phyloP scores from a whole-genome alignment of 2,113 vertebrate genomes.

The Dissostichus mawsoni region DNA sequence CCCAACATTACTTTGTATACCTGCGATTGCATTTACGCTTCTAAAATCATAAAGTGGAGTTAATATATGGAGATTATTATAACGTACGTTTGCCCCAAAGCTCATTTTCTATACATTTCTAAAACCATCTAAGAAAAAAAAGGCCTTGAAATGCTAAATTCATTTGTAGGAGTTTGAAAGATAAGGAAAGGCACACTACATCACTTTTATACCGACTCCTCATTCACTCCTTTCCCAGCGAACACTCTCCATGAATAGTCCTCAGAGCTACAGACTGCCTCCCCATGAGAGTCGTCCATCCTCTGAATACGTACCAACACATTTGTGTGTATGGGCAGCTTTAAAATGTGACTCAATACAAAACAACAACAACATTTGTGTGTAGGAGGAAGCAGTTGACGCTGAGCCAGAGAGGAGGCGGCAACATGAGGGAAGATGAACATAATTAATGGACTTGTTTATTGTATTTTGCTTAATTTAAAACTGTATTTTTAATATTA shows the following conservation, averaged over 20 bases:
- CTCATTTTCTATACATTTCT: too few species aligned
- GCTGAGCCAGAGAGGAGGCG: neutral
- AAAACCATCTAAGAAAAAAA: too few species aligned
- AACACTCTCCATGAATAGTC: neutral
- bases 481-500: neutral
- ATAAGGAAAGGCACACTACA: neutral
- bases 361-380: conserved; percentile 5
- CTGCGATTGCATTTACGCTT: too few species aligned
- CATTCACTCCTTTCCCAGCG: neutral
- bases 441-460: neutral
- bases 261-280: neutral
- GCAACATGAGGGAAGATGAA: neutral
- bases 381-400: neutral
- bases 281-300: neutral
- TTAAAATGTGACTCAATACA: neutral
- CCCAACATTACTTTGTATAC: too few species aligned
- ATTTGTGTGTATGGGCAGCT: neutral
- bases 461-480: neutral
- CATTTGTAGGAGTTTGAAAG: too few species aligned
- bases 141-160: too few species aligned
- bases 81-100: too few species aligned
- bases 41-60: too few species aligned
- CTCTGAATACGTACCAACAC: neutral
- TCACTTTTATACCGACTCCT: neutral
- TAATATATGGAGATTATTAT: too few species aligned